Evolutionary conservation across 2,888 invertebrate genomes (phyloP).

Genomic region (Drosophila macrospina): DNA sequence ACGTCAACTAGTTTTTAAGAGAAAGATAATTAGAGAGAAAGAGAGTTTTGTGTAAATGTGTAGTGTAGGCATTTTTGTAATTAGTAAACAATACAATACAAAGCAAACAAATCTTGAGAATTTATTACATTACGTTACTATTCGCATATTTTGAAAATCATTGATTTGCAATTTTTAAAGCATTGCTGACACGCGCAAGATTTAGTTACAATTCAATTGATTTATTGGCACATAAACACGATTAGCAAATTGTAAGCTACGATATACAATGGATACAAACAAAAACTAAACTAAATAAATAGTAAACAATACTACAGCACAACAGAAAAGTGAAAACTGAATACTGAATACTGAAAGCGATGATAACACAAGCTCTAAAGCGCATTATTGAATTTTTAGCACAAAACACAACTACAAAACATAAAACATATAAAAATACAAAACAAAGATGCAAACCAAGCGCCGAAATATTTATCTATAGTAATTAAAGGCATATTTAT

Average conservation of each 20-base stretch:
- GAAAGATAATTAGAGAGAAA: slow-evolving; percentile 1
- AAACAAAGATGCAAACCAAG: slow-evolving; percentile 61
- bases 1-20: slow-evolving; percentile 71
- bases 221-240: slow-evolving; percentile 59
- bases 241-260: slow-evolving; percentile 14
- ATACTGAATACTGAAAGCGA: slow-evolving; percentile 16
- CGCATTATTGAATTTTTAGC: slow-evolving; percentile 47
- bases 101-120: slow-evolving; percentile 63
- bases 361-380: slow-evolving; percentile 25
- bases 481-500: slow-evolving; percentile 77
- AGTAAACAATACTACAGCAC: slow-evolving; percentile 20
- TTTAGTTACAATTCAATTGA: slow-evolving; percentile 66
- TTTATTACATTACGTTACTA: slow-evolving; percentile 68
- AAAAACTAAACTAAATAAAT: slow-evolving; percentile 10
- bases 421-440: slow-evolving; percentile 7
- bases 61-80: slow-evolving; percentile 81
- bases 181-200: slow-evolving; percentile 39
- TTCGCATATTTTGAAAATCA: slow-evolving; percentile 21
- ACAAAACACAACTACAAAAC: slow-evolving; percentile 38
- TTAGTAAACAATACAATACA: slow-evolving; percentile 52
- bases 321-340: slow-evolving; percentile 19
- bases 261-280: slow-evolving; percentile 13
- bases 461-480: slow-evolving; percentile 80
- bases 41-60: slow-evolving; percentile 66
- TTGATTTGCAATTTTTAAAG: background rate